Percentiles rank a stretch among this genome's conserved stretches.
Evolutionary conservation across 2,113 vertebrate genomes (phyloP).

Genomic region (Vulpes lagopus): DNA sequence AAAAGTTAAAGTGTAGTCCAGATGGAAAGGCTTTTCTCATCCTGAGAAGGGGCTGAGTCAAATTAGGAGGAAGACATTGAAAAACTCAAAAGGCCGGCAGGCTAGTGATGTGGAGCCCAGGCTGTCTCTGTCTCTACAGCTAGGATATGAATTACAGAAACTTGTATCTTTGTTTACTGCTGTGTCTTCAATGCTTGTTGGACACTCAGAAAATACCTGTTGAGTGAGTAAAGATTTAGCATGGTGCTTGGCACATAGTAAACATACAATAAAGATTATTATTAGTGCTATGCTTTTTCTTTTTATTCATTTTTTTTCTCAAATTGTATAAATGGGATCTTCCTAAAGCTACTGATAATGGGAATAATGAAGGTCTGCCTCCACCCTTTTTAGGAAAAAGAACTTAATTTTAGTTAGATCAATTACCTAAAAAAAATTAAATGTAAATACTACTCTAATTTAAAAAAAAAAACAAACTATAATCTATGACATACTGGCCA

Average conservation of each 20-base stretch:
- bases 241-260: not conserved
- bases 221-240: not conserved
- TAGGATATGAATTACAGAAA: not conserved
- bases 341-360: not conserved
- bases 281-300: not conserved
- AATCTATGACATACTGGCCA: not conserved
- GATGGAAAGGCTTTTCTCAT: not conserved
- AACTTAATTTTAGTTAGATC: slow-evolving; percentile 28
- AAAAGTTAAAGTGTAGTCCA: not conserved
- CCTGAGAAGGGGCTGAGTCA: not conserved
- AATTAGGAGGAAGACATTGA: not conserved
- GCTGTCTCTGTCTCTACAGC: not conserved
- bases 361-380: not conserved
- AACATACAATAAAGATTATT: not conserved
- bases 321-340: slow-evolving; percentile 8
- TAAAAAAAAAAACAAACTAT: not conserved
- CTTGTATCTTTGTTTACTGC: not conserved
- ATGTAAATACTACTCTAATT: not conserved
- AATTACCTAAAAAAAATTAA: not conserved
- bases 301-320: not conserved
- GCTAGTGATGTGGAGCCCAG: not conserved
- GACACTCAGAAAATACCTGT: not conserved
- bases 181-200: not conserved
- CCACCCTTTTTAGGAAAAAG: not conserved
- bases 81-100: not conserved